Base-by-base conservation (phyloP, 2,113 vertebrate species). In the Ammodytes dubius region DNA sequence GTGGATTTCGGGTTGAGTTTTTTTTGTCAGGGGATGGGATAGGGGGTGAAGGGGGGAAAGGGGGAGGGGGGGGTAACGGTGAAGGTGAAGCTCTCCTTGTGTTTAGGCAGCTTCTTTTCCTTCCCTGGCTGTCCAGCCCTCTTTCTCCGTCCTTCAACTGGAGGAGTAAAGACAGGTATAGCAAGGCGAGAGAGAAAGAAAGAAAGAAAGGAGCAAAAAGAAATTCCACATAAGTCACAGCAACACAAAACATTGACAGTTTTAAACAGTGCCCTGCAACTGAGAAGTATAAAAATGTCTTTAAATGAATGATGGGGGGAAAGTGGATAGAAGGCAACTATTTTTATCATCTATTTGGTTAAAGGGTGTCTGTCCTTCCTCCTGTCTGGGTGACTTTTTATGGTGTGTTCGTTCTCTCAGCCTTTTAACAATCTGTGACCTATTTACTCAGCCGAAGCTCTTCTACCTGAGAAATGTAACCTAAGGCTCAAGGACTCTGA, bases 121-220 rank as follows among this genome's bases (percentile, higher is more conserved):
- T 84, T 91, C 86, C 86, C 85, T 47, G 71, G 89, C 83, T 85
- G 82, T 83, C 89, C 89, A 90, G 91, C 92, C 93, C 89, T 92
- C 88, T 87, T 84, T 93, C 91, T 92, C 92, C 85, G 88, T 93
- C 93, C 94, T 95, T 94, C 87, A 88, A 87, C 94, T 94, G 90
- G 19, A 40, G 27, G 64, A 76, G 77, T 35, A 80, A 66, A 83
- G 59, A 86, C 53, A 88, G 71, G 73, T 60, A 70, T 14, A 69
- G 69, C 10, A 46, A 11, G 17, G 63, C 27, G 27, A 27, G 42
- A 69, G 80, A 84, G 74, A 58, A 39, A 10, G 66, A 73, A 70
- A 70, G 40, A 47, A 60, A 59, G 56, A 61, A 58, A 12, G 15
- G 15, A 40, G 19, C n/a, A 67, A 45, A 81, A 83, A 72, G 9